phyloP scores from a whole-genome alignment of 2,888 invertebrate genomes.

The Amiota communis region DNA sequence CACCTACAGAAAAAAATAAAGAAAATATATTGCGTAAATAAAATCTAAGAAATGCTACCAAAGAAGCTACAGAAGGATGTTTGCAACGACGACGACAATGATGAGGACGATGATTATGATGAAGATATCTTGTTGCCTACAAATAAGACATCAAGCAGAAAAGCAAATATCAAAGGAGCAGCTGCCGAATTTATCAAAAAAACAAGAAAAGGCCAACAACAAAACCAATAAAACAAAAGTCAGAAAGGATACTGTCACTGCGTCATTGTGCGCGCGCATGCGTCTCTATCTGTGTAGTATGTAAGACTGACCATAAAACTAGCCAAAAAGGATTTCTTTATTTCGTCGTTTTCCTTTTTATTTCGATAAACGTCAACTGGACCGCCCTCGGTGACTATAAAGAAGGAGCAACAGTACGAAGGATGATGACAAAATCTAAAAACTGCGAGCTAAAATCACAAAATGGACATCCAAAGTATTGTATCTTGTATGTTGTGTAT shows the following conservation, averaged over 20 bases:
- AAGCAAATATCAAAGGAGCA: conserved; percentile 46
- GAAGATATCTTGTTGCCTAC: conserved; percentile 19
- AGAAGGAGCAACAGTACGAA: conserved; percentile 18
- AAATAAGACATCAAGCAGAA: conserved; percentile 55
- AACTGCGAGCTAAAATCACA: neutral
- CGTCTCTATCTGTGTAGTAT: conserved; percentile 42
- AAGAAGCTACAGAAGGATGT: conserved; percentile 51
- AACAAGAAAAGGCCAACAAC: conserved; percentile 41
- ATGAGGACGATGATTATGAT: neutral
- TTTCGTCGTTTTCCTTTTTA: no score
- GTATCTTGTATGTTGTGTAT: conserved; percentile 15
- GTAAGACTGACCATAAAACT: conserved; percentile 57
- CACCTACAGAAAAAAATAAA: conserved; percentile 57
- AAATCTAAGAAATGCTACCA: conserved; percentile 55
- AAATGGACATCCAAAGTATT: conserved; percentile 32
- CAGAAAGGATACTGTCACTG: no score
- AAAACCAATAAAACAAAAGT: conserved; percentile 31
- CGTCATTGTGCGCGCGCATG: conserved; percentile 27
- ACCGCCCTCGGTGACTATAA: conserved; percentile 50
- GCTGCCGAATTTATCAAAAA: conserved; percentile 48
- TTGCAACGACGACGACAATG: conserved; percentile 9
- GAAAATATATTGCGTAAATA: conserved; percentile 46
- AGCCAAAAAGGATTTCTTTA: conserved; percentile 38
- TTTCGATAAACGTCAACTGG: conserved; percentile 47
- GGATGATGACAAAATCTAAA: conserved; percentile 39